Base-by-base conservation (phyloP, 2,797 vertebrate genomes). In the Malacoraja senta region DNA sequence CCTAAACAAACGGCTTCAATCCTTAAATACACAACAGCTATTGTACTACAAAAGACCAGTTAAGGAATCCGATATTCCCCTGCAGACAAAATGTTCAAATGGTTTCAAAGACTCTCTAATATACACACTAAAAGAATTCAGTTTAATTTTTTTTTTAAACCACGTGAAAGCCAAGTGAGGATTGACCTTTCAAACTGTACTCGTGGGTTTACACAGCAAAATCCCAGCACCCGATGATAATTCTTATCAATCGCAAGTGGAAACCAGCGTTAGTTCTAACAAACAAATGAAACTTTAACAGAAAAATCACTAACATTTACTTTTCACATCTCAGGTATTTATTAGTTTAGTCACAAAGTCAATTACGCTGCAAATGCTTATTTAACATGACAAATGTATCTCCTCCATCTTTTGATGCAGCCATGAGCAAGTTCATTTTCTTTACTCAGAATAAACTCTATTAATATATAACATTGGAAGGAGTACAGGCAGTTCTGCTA, bases 1-100 rank as follows among this genome's bases (percentile, higher is more conserved):
- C 63, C 83, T 86, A 86, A 86, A 65, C 83, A 86, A 86, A 86
- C 58, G 19, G 58, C 13, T 86, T 32, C 83, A 19, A 32, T 32
- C 58, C 83, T 65, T 86, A 86, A 63, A 86, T 19, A 86, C 76
- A 77, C 76, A 86, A 86, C 58, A 86, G 58, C 83, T 86, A 65
- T 9, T 63, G 61, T 65, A 86, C 83, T 65, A 61, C 58, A 86
- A 4, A 71, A 63, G 12, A 58, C 83, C 15, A 1, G n/a, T 78
- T n/a, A 61, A 84, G 26, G 8, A 32, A 65, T 32, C 44, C 17
- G 61, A 8, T 78, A 78, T 86, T 63, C 29, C 29, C 83, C 26
- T 17, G 2, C 2, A 13, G 44, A 29, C 58, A 65, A 86, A 63
- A 63, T 65, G 83, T 63, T 12, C 29, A 86, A 53, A n/a, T n/a